Percentiles rank a stretch among this genome's conserved stretches.
phyloP scores from a whole-genome alignment of 2,113 vertebrate genomes.

The Anarrhichthys ocellatus region DNA sequence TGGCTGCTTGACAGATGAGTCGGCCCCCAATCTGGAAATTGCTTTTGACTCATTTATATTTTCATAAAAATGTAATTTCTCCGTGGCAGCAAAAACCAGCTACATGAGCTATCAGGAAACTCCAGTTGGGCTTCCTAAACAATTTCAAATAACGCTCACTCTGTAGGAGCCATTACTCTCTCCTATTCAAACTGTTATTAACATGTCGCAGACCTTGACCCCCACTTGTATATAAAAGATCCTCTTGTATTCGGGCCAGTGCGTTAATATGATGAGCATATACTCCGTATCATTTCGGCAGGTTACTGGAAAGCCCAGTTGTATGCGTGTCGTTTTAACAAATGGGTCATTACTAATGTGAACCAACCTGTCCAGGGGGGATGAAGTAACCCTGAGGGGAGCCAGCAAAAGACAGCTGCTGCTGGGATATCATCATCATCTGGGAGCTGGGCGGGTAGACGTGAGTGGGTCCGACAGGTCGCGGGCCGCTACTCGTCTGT shows the following conservation, averaged over 20 bases:
- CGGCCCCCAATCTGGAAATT: neutral
- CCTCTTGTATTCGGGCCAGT: neutral
- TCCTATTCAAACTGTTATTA: neutral
- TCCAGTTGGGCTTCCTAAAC: neutral
- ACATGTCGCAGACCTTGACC: neutral
- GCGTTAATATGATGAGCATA: neutral
- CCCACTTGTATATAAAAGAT: neutral
- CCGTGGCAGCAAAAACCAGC: neutral
- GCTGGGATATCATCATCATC: conserved; percentile 98
- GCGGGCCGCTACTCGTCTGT: conserved; percentile 88
- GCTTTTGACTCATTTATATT: neutral
- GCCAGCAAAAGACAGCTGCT: conserved; percentile 89
- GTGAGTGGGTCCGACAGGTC: conserved; percentile 90
- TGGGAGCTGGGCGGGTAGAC: conserved; percentile 93
- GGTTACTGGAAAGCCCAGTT: neutral
- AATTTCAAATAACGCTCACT: neutral
- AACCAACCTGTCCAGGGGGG: conserved; percentile 89
- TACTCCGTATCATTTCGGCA: neutral
- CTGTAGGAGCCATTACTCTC: neutral
- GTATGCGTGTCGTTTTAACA: neutral
- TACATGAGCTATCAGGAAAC: neutral
- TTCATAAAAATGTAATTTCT: neutral
- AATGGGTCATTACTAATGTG: neutral
- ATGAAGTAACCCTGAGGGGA: conserved; percentile 96
- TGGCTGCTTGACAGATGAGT: neutral